These are phyloP conservation scores for Bombus vancouverensis DNA, from an alignment of 1,140 invertebrate genomes.

Conservation along the genomic window DNA sequence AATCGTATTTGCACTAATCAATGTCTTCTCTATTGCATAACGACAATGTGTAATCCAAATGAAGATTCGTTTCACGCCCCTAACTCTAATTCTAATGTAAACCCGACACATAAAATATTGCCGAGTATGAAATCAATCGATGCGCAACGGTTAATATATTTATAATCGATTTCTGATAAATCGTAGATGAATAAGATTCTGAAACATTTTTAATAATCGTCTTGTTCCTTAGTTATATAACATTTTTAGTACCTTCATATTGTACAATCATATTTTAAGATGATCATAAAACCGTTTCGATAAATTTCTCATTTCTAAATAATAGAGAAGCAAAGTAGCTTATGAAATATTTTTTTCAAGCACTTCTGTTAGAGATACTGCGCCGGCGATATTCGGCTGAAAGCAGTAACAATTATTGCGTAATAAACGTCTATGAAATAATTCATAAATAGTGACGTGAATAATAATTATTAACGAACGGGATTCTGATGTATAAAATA, in stretches of 20 bases:
- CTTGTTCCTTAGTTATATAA: neutral
- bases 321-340: no score
- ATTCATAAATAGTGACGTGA: conserved; percentile 25
- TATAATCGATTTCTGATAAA: conserved; percentile 5
- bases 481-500: neutral
- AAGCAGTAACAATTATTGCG: neutral
- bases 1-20: no score
- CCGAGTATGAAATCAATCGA: neutral
- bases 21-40: no score
- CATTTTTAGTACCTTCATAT: neutral
- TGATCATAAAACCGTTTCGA: neutral
- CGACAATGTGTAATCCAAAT: no score
- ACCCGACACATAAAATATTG: conserved; percentile 16
- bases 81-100: no score
- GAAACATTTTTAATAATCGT: neutral
- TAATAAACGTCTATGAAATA: conserved; percentile 8
- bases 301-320: neutral
- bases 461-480: conserved; percentile 1
- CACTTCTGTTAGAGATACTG: neutral
- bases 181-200: neutral
- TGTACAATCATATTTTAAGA: neutral
- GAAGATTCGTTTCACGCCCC: no score
- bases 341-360: neutral
- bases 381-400: neutral
- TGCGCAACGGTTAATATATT: neutral